Conservation (phyloP, 2,888 invertebrate genomes). For the Eulithis prunata region DNA sequence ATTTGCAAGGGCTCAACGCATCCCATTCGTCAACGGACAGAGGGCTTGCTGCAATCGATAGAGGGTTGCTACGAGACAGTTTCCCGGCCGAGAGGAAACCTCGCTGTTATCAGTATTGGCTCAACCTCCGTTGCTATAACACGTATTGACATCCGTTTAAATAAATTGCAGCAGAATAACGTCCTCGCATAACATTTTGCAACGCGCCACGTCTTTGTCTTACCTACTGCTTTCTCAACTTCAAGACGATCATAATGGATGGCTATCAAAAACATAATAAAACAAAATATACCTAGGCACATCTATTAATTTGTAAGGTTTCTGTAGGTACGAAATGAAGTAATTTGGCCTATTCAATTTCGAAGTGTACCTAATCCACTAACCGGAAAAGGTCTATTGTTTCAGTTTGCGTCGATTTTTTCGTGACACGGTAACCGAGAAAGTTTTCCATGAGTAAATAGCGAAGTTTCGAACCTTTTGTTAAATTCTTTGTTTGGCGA, state of each 20-base stretch:
- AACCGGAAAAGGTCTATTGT: slow-evolving; percentile 35
- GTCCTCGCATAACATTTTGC: background rate
- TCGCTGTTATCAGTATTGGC: slow-evolving; percentile 16
- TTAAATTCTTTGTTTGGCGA: slow-evolving; percentile 15
- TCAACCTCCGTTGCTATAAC: slow-evolving; percentile 8
- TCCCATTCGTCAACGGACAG: slow-evolving; percentile 29
- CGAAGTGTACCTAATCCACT: slow-evolving; percentile 20
- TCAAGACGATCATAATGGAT: too few relatives aligned
- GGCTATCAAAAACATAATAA: too few relatives aligned
- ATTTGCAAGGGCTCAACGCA: slow-evolving; percentile 36
- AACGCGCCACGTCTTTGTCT: too few relatives aligned
- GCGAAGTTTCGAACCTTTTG: slow-evolving; percentile 19
- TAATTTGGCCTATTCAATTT: slow-evolving; percentile 23
- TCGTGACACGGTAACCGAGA: slow-evolving; percentile 37
- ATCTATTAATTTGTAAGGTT: too few relatives aligned
- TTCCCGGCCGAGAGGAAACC: slow-evolving; percentile 34
- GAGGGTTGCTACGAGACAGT: slow-evolving; percentile 49
- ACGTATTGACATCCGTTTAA: background rate
- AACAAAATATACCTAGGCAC: too few relatives aligned
- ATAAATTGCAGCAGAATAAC: background rate
- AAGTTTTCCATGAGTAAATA: slow-evolving; percentile 31
- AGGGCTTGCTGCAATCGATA: slow-evolving; percentile 54
- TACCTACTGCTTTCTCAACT: too few relatives aligned
- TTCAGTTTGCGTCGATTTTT: slow-evolving; percentile 27
- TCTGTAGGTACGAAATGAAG: slow-evolving; percentile 1